phyloP scores from a whole-genome alignment of 2,113 vertebrate species.

The Leptobrachium ailaonicum region DNA sequence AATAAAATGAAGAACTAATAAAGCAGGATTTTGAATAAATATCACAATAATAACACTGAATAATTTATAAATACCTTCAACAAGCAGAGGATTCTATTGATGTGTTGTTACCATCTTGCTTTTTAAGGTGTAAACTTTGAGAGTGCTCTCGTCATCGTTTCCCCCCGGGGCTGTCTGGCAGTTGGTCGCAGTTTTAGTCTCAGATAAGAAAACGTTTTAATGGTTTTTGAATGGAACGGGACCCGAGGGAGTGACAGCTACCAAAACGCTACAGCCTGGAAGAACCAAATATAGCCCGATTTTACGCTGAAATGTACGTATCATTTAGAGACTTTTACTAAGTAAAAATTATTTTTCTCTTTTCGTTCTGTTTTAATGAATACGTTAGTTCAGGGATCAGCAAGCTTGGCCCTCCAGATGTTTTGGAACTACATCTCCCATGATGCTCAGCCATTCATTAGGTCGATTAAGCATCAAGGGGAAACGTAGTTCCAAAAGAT shows the following conservation, averaged over 20 bases:
- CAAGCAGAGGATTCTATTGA: not conserved
- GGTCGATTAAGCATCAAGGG: too few relatives aligned
- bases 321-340: not conserved
- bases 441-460: too few relatives aligned
- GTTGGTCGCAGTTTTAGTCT: slow-evolving; percentile 21
- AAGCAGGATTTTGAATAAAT: not conserved
- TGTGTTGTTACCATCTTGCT: slow-evolving; percentile 11
- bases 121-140: slow-evolving; percentile 32
- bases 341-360: too few relatives aligned
- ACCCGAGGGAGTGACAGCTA: slow-evolving; percentile 3
- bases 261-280: not conserved
- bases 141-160: not conserved
- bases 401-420: too few relatives aligned
- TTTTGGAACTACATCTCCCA: too few relatives aligned
- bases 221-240: slow-evolving; percentile 27
- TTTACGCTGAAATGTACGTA: too few relatives aligned
- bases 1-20: not conserved
- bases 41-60: slow-evolving; percentile 23
- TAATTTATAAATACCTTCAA: slow-evolving; percentile 14
- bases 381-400: too few relatives aligned
- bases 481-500: too few relatives aligned
- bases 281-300: too few relatives aligned
- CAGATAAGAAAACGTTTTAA: slow-evolving; percentile 30
- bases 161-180: not conserved
- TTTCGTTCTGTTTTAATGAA: too few relatives aligned